These are phyloP conservation scores for Girardinus metallicus DNA, from an alignment of 2,797 vertebrate species.

Conservation along the genomic window DNA sequence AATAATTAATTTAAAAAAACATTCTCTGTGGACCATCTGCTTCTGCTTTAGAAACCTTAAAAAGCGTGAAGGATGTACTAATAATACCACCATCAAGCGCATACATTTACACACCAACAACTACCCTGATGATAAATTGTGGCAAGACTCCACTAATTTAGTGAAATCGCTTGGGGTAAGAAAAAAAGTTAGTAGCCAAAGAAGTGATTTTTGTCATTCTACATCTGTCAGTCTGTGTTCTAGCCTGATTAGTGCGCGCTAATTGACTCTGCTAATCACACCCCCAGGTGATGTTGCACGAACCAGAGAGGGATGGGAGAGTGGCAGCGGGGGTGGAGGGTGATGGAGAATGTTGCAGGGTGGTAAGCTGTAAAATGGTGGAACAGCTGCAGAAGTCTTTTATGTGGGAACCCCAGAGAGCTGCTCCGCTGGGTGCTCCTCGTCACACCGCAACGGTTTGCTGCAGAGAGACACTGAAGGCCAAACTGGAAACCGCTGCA, in stretches of 20 bases:
- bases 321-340: constrained; percentile 31
- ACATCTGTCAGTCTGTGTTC: constrained; percentile 72
- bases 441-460: constrained; percentile 34
- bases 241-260: constrained; percentile 73
- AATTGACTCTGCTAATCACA: constrained; percentile 79
- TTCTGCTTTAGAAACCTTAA: constrained; percentile 8
- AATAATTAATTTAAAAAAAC: neutral
- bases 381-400: constrained; percentile 75
- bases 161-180: constrained; percentile 63
- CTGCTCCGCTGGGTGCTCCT: constrained; percentile 41
- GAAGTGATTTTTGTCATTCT: constrained; percentile 68
- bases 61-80: constrained; percentile 7
- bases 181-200: constrained; percentile 49
- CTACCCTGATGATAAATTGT: constrained; percentile 63
- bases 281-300: constrained; percentile 70
- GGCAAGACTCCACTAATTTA: constrained; percentile 61
- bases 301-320: constrained; percentile 22
- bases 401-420: constrained; percentile 63
- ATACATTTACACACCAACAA: constrained; percentile 51
- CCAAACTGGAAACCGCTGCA: constrained; percentile 21
- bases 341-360: constrained; percentile 48
- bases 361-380: constrained; percentile 56
- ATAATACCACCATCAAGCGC: constrained; percentile 6
- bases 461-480: constrained; percentile 39
- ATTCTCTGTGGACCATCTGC: neutral